phyloP scores from a whole-genome alignment of 2,888 invertebrate genomes.

The Coremacera marginata region DNA sequence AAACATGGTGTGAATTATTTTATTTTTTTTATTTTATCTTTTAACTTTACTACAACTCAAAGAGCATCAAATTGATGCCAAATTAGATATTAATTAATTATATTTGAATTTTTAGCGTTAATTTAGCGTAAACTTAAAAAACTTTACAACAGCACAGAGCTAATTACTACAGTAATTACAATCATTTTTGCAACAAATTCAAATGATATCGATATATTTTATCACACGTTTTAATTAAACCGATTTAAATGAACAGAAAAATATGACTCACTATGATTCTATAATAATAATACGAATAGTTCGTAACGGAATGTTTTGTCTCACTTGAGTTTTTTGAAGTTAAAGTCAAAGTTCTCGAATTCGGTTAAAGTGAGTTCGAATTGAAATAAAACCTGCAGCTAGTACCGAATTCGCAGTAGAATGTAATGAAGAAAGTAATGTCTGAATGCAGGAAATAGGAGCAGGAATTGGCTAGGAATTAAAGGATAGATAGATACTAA shows the following conservation, averaged over 20 bases:
- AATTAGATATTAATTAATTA: neutral
- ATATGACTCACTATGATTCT: no score
- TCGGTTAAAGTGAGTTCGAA: neutral
- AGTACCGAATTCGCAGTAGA: neutral
- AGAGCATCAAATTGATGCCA: neutral
- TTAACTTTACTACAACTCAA: neutral
- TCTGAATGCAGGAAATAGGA: neutral
- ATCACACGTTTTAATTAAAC: slow-evolving; percentile 33
- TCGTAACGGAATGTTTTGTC: no score
- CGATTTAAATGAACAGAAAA: neutral
- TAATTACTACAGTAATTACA: slow-evolving; percentile 18
- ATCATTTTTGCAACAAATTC: slow-evolving; percentile 9
- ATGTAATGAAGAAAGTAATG: neutral
- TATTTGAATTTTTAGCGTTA: neutral
- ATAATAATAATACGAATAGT: neutral
- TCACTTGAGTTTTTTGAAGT: neutral
- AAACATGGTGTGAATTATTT: neutral
- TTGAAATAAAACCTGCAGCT: neutral
- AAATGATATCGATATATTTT: slow-evolving; percentile 7
- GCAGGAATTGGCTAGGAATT: neutral
- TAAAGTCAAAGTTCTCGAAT: neutral
- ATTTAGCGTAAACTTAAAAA: slow-evolving; percentile 9
- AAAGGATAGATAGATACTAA: slow-evolving; percentile 1
- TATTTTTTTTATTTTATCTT: neutral
- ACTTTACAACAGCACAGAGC: slow-evolving; percentile 13